Conservation (phyloP, 1,140 invertebrate genomes). For the Theocolax elegans region DNA sequence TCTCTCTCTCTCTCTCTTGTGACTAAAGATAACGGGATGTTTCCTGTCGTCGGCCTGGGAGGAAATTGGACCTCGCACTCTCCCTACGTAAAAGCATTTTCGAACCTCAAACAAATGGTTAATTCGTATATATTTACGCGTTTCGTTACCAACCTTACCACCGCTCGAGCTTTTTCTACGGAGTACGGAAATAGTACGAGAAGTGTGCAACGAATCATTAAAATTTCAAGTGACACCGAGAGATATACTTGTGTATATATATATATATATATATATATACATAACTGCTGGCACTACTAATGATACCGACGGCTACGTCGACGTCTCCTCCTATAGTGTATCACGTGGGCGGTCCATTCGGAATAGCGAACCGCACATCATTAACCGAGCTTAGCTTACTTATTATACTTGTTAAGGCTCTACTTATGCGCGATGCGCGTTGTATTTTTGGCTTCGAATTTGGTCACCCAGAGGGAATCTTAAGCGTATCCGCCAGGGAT, state of each 20-base stretch:
- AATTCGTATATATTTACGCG: slow-evolving; percentile 29
- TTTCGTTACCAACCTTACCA: not conserved
- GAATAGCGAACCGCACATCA: slow-evolving; percentile 32
- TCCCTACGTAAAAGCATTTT: not conserved
- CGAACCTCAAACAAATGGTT: slow-evolving; percentile 34
- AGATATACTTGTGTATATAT: not conserved
- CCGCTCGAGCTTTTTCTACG: too few relatives aligned
- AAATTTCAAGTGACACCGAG: slow-evolving; percentile 16
- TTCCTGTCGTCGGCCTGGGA: slow-evolving; percentile 57
- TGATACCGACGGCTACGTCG: slow-evolving; percentile 11
- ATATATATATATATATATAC: too few relatives aligned
- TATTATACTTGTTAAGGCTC: not conserved
- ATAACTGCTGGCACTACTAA: slow-evolving; percentile 17
- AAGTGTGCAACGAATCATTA: slow-evolving; percentile 21
- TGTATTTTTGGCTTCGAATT: slow-evolving; percentile 15
- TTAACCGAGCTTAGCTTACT: slow-evolving; percentile 30
- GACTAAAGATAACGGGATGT: slow-evolving; percentile 64
- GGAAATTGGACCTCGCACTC: slow-evolving; percentile 42
- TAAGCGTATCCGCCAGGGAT: not conserved
- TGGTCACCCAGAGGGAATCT: not conserved
- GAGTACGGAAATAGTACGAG: slow-evolving; percentile 3
- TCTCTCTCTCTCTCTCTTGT: slow-evolving; percentile 42
- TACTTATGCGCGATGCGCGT: not conserved
- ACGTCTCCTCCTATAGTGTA: slow-evolving; percentile 22
- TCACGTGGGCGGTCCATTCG: slow-evolving; percentile 55